Base-by-base conservation (phyloP, 2,113 vertebrate species). In the Cyrtonyx montezumae region DNA sequence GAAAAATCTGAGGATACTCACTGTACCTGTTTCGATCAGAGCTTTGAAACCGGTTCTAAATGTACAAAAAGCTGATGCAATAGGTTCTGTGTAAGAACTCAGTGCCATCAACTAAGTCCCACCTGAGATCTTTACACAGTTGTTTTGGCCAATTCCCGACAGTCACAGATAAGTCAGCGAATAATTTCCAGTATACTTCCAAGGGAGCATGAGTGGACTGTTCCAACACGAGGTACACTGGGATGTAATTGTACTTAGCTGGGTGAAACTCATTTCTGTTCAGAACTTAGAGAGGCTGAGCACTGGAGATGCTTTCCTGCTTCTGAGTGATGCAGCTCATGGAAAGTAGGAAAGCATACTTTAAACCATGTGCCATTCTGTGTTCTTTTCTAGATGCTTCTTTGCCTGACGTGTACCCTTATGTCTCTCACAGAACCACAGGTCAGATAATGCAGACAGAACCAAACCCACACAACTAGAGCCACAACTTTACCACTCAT, bases 311-410 rank as follows among this genome's bases (percentile, higher is more conserved):
- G 22, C 32, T 43, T 77, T 77, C 46, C 74, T 49, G 28, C 14
- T 42, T 69, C 46, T n/a, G 36, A 84, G 63, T 61, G 55, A 49
- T 30, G 37, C 13, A 70, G 68, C 34, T 88, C 4, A 6, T n/a
- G 25, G 43, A 84, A 84, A 87, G 32, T 25, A 70, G 19, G 6
- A 58, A 83, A 86, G 59, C 3, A 18, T 9, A 18, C 23, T 87
- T 88, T 28, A 53, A 53, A 42, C 7, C 1, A 45, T 10, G 18
- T 16, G 9, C 11, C 15, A 46, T 11, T 6, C 14, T 42, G 15
- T 1, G 0, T 0, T 4, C 1, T 4, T 8, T 34, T 51, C 69
- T 2, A 74, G 17, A 21, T 56, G 53, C 2, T 15, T 51, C 14
- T 36, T 13, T 25, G 77, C 19, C 36, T 53, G 23, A 14, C 62